phyloP scores from a whole-genome alignment of 2,113 vertebrate genomes.

The Gila orcuttii region DNA sequence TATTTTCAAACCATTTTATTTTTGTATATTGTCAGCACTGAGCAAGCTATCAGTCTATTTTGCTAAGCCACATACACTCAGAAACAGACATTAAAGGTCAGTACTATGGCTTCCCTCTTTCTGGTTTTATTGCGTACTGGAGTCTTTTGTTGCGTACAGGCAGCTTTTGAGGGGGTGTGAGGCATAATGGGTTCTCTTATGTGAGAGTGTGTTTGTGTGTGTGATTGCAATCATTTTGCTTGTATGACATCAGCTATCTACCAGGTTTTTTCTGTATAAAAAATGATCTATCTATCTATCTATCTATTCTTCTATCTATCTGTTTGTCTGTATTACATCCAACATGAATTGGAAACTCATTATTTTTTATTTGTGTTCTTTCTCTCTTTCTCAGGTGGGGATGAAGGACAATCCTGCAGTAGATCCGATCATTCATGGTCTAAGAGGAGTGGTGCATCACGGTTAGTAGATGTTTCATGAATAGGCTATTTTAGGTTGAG shows the following conservation, averaged over 20 bases:
- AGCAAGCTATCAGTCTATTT: background rate
- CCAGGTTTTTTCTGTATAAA: background rate
- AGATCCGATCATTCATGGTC: constrained; percentile 93
- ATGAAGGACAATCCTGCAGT: constrained; percentile 92
- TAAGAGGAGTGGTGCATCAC: constrained; percentile 96
- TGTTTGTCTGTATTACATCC: background rate
- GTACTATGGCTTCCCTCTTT: background rate
- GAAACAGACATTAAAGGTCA: background rate
- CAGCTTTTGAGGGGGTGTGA: background rate
- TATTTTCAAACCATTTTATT: constrained; percentile 7
- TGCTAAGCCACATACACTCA: background rate
- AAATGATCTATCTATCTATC: background rate
- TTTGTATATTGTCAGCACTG: background rate
- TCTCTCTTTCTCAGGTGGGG: constrained; percentile 78
- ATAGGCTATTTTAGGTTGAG: background rate
- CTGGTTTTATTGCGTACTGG: background rate
- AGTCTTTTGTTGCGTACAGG: background rate
- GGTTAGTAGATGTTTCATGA: constrained; percentile 79
- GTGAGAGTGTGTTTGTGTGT: background rate
- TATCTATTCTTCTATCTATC: background rate
- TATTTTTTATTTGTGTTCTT: background rate
- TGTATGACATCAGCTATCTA: constrained; percentile 31
- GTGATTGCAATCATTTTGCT: constrained; percentile 14
- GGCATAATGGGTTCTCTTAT: background rate
- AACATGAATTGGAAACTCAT: background rate